Percentiles rank a stretch among this genome's conserved stretches.
Evolutionary conservation across 2,797 vertebrate genomes (phyloP).

Genomic region (Onychomys leucogaster): DNA sequence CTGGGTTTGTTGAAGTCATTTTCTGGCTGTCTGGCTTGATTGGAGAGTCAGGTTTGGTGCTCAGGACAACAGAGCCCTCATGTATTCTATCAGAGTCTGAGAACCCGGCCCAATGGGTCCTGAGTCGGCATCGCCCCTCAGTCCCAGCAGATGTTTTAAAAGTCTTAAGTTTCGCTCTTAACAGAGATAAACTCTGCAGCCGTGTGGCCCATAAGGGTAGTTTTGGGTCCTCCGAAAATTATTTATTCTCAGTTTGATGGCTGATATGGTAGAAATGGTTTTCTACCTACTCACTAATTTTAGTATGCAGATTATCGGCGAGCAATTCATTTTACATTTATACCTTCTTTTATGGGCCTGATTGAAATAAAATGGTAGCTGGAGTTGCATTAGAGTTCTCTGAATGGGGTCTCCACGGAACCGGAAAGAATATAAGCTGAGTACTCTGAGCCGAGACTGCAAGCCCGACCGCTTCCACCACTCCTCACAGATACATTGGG

Average conservation of each 20-base stretch:
- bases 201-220: slow-evolving; percentile 79
- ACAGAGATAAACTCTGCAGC: slow-evolving; percentile 74
- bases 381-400: slow-evolving; percentile 80
- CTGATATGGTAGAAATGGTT: slow-evolving; percentile 45
- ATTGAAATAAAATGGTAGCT: slow-evolving; percentile 81
- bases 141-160: slow-evolving; percentile 45
- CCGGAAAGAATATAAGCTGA: slow-evolving; percentile 72
- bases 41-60: background rate
- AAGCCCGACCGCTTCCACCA: slow-evolving; percentile 33
- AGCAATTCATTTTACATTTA: slow-evolving; percentile 79
- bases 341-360: slow-evolving; percentile 74
- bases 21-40: background rate
- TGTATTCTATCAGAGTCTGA: slow-evolving; percentile 42
- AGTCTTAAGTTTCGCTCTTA: slow-evolving; percentile 67
- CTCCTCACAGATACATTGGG: slow-evolving; percentile 28
- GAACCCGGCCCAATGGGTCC: background rate
- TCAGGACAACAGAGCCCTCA: background rate
- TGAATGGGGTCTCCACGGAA: slow-evolving; percentile 69
- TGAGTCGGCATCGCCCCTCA: background rate
- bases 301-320: slow-evolving; percentile 71
- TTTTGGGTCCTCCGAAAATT: slow-evolving; percentile 80
- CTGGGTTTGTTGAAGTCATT: background rate
- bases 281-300: slow-evolving; percentile 73
- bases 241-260: slow-evolving; percentile 78
- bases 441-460: background rate